Evolutionary conservation across 2,113 vertebrate species (phyloP), one percentile per base, ranked within the genome.

Genomic region (Calidris pygmaea): DNA sequence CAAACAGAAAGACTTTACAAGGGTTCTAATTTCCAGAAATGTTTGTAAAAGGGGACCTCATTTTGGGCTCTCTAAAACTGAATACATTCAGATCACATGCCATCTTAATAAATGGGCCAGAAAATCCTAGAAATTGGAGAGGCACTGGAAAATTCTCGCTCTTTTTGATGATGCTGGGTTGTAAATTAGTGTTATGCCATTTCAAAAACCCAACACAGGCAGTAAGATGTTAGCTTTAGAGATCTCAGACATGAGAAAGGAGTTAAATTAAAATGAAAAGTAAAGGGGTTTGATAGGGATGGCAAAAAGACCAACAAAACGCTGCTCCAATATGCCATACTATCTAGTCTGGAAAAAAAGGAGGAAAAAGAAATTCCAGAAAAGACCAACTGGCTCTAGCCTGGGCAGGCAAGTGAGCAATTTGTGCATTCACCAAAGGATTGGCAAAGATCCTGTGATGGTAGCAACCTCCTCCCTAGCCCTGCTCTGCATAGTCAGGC

Each of bases 381-480:
- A 92, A 89, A 9, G 39, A 83, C 29, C 32, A 32, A 8, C 56
- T 83, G 37, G 5, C 60, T 96, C 65, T 63, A 90, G 62, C 39
- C 89, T 53, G 68, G 52, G 24, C 58, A 89, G 83, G 87, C 53
- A 72, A 59, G 34, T 56, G 84, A 97, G 78, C 59, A 95, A 93
- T 65, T 94, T 85, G 84, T 21, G 37, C 41, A 32, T 84, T 95
- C 94, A 91, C 68, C 4, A 4, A 93, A 89, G 89, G 75, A 50
- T 68, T 97, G 94, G 97, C 92, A 95, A 80, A 83, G 63, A 50
- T 85, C 89, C 94, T 89, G 87, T 97, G 29, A 23, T 70, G 90
- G 91, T 74, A 87, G 87, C 87, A 95, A 89, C 86, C 87, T 82
- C 92, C 73, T 85, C 92, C 75, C 74, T 70, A 26, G 45, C 65